Conservation (phyloP, 2,113 vertebrate species). For the Phyllostomus hastatus region DNA sequence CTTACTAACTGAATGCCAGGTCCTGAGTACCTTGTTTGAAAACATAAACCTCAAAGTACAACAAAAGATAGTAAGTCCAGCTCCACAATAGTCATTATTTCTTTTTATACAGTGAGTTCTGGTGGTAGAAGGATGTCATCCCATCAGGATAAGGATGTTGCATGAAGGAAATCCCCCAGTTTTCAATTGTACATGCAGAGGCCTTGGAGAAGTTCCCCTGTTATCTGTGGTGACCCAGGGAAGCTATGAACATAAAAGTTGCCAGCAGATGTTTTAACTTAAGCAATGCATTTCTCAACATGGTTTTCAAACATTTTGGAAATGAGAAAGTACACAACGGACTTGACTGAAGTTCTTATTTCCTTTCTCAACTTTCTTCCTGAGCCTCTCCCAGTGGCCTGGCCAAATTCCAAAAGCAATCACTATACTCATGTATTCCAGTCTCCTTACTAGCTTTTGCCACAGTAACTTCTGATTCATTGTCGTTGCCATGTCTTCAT, state of each 20-base stretch:
- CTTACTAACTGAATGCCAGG: neutral
- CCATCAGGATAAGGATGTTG: neutral
- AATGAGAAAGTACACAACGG: neutral
- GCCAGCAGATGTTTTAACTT: slow-evolving; percentile 56
- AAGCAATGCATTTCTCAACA: slow-evolving; percentile 21
- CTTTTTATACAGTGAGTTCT: slow-evolving; percentile 43
- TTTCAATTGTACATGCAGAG: neutral
- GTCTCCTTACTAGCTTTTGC: neutral
- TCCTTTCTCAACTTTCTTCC: slow-evolving; percentile 47
- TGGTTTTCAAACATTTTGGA: slow-evolving; percentile 50
- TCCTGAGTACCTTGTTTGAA: neutral
- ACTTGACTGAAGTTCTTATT: slow-evolving; percentile 13
- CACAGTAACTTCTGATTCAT: neutral
- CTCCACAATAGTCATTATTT: neutral
- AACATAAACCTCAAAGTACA: neutral
- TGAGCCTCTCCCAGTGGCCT: slow-evolving; percentile 48
- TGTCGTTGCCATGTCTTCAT: neutral
- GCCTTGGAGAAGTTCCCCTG: neutral
- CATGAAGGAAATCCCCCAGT: neutral
- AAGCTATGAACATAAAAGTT: neutral
- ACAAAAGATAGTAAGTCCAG: neutral
- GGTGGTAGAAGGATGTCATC: neutral
- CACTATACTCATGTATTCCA: neutral
- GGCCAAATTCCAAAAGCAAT: slow-evolving; percentile 50
- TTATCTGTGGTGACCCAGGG: slow-evolving; percentile 38